These are phyloP conservation scores for Eueides isabella DNA, from an alignment of 1,140 invertebrate species.

Conservation along the genomic window DNA sequence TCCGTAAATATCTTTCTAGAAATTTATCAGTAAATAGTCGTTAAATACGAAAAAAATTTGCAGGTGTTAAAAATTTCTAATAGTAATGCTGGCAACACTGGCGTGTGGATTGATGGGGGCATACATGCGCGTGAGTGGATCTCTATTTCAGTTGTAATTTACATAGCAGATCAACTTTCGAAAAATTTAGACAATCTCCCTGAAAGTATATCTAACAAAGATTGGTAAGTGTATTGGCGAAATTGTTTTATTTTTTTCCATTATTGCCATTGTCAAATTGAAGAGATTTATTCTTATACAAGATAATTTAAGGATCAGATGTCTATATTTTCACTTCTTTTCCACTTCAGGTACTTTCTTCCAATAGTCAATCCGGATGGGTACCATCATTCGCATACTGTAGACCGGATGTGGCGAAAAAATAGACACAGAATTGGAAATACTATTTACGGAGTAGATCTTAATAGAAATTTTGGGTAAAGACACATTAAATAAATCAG, in stretches of 20 bases:
- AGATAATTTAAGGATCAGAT: background rate
- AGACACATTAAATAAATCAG: background rate
- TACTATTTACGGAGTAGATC: constrained; percentile 49
- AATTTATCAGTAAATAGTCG: background rate
- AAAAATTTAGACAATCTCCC: constrained; percentile 60
- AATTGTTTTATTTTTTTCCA: background rate
- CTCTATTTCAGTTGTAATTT: constrained; percentile 84
- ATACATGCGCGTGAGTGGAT: constrained; percentile 88
- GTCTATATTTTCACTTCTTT: background rate
- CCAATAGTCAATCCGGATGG: constrained; percentile 41
- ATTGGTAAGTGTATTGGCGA: constrained; percentile 53
- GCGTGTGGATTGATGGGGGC: constrained; percentile 83
- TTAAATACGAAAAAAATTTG: constrained; percentile 43
- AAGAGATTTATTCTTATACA: background rate
- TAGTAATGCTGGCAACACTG: constrained; percentile 77
- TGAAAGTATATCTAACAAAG: constrained; percentile 65
- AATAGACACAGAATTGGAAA: constrained; percentile 31
- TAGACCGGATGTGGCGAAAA: constrained; percentile 42
- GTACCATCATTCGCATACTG: constrained; percentile 37
- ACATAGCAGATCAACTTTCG: constrained; percentile 70
- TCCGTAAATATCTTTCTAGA: constrained; percentile 33
- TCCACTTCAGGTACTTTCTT: constrained; percentile 34
- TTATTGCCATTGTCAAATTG: background rate
- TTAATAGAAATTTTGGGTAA: constrained; percentile 90
- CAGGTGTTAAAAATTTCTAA: constrained; percentile 76